Percentiles rank a stretch among this genome's conserved stretches.
Evolutionary conservation across 92 coral and sea anemone genomes (phyloP).

Genomic region (Phenganax stokvisi): DNA sequence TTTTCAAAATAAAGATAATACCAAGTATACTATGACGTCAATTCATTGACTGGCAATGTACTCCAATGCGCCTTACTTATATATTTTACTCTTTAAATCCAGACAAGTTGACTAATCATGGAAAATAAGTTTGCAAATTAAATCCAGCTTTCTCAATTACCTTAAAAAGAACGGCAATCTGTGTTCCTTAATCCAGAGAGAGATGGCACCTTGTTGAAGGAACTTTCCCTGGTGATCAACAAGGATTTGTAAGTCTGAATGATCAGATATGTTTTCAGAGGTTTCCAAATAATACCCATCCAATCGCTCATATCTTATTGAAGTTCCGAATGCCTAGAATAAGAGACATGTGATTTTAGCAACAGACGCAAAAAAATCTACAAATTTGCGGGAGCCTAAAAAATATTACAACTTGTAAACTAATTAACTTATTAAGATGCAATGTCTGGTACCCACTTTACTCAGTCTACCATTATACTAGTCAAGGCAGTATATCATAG

Average conservation of each 20-base stretch:
- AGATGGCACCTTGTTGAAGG: slow-evolving; percentile 57
- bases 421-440: no score
- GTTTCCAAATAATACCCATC: slow-evolving; percentile 31
- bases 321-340: slow-evolving; percentile 24
- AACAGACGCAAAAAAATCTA: background rate
- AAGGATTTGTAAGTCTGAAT: slow-evolving; percentile 20
- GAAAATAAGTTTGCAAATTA: no score
- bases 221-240: slow-evolving; percentile 33
- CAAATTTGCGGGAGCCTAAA: background rate
- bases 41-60: no score
- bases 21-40: no score
- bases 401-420: no score
- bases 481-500: no score
- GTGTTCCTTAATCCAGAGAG: slow-evolving; percentile 79
- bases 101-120: background rate
- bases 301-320: slow-evolving; percentile 34
- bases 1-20: no score
- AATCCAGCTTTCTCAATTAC: slow-evolving; percentile 32
- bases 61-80: no score
- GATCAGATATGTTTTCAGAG: background rate
- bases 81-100: background rate
- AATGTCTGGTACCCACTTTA: no score
- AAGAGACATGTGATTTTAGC: background rate
- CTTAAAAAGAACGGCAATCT: slow-evolving; percentile 79
- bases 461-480: no score